These are phyloP conservation scores for Pavo muticus DNA, from an alignment of 2,113 vertebrate species.

Conservation along the genomic window DNA sequence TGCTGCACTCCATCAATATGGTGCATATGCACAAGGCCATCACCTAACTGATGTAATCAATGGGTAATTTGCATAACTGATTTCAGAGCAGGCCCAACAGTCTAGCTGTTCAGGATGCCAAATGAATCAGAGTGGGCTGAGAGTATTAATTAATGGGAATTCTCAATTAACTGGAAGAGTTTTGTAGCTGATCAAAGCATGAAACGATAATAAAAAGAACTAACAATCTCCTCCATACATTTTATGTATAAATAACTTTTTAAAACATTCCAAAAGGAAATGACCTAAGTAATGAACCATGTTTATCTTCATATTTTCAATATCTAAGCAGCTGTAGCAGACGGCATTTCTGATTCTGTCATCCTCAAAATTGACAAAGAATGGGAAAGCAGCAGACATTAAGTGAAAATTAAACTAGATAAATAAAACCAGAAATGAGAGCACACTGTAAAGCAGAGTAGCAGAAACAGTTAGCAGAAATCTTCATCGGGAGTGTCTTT, in stretches of 20 bases:
- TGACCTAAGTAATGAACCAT: background rate
- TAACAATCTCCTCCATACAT: background rate
- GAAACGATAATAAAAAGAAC: background rate
- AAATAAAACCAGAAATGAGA: background rate
- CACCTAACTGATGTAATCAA: background rate
- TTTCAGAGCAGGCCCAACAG: conserved; percentile 9
- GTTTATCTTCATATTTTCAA: background rate
- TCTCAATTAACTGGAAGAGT: background rate
- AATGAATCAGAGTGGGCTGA: background rate
- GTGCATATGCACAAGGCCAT: background rate
- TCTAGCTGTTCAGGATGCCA: background rate
- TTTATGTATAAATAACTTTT: background rate
- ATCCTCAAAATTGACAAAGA: background rate
- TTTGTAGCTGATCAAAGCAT: background rate
- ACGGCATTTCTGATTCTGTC: background rate
- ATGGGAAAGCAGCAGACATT: background rate
- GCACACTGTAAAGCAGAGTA: background rate
- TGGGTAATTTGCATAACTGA: background rate
- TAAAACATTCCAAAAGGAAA: background rate
- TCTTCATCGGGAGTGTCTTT: background rate
- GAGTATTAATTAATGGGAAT: background rate
- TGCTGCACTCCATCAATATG: background rate
- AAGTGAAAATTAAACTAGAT: background rate
- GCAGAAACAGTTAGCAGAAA: background rate
- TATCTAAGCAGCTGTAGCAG: background rate